Conservation (phyloP, 2,113 vertebrate species). For the Corvus hawaiiensis region DNA sequence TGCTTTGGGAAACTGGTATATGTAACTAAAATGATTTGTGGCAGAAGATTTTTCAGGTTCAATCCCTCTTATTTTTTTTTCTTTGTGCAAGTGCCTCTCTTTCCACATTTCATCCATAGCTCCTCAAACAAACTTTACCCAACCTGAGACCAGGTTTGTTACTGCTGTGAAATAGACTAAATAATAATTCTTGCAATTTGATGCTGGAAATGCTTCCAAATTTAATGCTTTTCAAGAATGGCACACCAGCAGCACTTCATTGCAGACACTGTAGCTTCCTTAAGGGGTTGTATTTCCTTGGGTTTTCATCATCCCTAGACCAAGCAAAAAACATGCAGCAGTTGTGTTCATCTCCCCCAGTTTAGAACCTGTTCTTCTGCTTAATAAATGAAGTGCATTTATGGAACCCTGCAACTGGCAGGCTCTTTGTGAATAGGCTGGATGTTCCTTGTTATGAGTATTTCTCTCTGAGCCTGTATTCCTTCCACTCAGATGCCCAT, state of each 20-base stretch:
- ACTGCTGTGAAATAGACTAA: background rate
- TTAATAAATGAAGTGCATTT: background rate
- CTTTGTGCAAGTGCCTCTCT: background rate
- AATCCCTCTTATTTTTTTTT: background rate
- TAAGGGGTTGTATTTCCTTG: background rate
- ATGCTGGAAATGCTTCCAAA: background rate
- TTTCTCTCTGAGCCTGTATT: background rate
- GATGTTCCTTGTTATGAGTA: background rate
- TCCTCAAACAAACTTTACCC: background rate
- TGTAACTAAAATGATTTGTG: background rate
- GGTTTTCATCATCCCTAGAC: background rate
- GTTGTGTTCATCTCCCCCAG: background rate
- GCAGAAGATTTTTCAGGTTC: background rate
- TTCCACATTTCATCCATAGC: background rate
- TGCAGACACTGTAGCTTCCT: background rate
- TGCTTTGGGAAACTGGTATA: background rate
- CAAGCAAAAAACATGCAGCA: background rate
- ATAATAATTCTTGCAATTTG: background rate
- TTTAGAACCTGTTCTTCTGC: background rate
- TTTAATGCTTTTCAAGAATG: background rate
- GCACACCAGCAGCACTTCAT: background rate
- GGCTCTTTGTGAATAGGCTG: background rate
- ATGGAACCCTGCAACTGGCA: background rate
- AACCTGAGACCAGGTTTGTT: background rate
- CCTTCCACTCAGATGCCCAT: background rate